phyloP scores from a whole-genome alignment of 2,113 vertebrate species.

The Gymnorhina tibicen region DNA sequence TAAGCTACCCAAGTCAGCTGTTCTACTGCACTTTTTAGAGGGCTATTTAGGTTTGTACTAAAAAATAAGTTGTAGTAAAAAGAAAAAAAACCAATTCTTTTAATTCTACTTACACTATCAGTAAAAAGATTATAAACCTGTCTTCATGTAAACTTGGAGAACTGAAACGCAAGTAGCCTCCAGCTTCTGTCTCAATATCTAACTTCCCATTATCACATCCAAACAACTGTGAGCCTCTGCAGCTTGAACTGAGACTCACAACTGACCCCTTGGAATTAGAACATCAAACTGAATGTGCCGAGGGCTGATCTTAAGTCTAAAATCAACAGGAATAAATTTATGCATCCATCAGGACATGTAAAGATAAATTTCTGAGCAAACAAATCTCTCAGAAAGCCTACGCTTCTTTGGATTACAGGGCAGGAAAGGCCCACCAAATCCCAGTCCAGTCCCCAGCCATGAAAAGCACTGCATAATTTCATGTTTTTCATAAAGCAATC shows the following conservation, averaged over 20 bases:
- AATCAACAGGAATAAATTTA: neutral
- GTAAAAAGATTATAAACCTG: neutral
- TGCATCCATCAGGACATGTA: neutral
- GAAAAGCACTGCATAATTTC: neutral
- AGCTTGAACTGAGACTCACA: neutral
- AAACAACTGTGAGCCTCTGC: neutral
- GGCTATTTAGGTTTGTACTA: neutral
- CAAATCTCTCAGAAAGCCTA: neutral
- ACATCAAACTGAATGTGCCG: fast-evolving
- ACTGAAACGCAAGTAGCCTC: neutral
- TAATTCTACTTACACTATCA: neutral
- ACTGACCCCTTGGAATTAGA: neutral
- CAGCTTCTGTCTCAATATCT: neutral
- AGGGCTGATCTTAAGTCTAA: neutral
- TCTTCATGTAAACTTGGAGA: neutral
- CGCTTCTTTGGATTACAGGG: fast-evolving
- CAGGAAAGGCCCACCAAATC: neutral
- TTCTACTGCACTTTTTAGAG: neutral
- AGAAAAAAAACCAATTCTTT: neutral
- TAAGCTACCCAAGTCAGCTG: neutral
- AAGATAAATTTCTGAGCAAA: neutral
- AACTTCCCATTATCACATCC: neutral
- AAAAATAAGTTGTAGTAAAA: neutral
- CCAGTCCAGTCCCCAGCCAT: neutral
- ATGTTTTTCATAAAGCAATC: neutral